Evolutionary conservation across 2,797 vertebrate genomes (phyloP).

Genomic region (Staurois parvus): DNA sequence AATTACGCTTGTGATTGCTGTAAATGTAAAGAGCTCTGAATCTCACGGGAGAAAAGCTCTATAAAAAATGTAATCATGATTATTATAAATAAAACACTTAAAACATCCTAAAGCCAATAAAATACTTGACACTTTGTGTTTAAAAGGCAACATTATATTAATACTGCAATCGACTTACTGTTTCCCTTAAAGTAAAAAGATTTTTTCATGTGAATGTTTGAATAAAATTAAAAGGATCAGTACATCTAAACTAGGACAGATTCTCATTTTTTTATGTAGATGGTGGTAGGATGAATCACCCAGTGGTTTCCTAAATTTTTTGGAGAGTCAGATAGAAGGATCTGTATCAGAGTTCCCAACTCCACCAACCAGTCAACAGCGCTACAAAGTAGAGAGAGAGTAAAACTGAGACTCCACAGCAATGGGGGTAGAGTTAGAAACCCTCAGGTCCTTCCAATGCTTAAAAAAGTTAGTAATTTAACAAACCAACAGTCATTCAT

Average conservation of each 20-base stretch:
- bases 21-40: background rate
- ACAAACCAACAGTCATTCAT: no score
- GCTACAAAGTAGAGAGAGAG: no score
- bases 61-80: background rate
- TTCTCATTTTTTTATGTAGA: no score
- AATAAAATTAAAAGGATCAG: background rate
- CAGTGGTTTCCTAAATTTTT: no score
- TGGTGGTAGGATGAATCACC: no score
- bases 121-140: conserved; percentile 5
- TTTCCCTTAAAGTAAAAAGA: background rate
- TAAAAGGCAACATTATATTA: background rate
- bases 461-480: no score
- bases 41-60: background rate
- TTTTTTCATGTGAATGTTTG: background rate
- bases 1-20: background rate
- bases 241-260: background rate
- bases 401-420: no score
- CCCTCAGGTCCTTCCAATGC: no score
- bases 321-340: no score
- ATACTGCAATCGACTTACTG: background rate
- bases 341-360: no score
- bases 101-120: background rate
- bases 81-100: background rate
- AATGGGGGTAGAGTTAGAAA: no score
- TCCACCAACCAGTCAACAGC: no score